Percentiles rank a stretch among this genome's conserved stretches.
phyloP scores from a whole-genome alignment of 2,797 vertebrate species.

The Pterois miles region DNA sequence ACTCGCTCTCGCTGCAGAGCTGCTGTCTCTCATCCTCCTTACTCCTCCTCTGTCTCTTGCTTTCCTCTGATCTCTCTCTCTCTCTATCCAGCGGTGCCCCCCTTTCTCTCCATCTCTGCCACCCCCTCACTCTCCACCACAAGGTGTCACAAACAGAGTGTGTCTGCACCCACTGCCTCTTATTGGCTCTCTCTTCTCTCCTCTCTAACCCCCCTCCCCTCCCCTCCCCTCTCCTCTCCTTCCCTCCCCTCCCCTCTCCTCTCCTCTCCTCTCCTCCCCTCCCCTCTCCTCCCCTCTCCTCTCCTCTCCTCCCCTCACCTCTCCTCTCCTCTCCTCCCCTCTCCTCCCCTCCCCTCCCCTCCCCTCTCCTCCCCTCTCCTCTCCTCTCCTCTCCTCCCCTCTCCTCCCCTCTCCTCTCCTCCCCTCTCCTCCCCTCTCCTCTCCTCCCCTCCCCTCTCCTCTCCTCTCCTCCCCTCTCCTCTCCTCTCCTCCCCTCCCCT shows the following conservation, averaged over 20 bases:
- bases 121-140: constrained; percentile 64
- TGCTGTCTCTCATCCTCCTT: constrained; percentile 59
- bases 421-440: constrained; percentile 27
- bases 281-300: background rate
- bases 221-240: background rate
- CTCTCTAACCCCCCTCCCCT: background rate
- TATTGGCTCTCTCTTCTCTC: constrained; percentile 53
- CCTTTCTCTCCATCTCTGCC: constrained; percentile 43
- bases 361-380: constrained; percentile 10
- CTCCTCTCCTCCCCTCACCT: constrained; percentile 5
- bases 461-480: background rate
- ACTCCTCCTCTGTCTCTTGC: constrained; percentile 52
- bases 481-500: constrained; percentile 10
- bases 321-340: constrained; percentile 22
- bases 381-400: constrained; percentile 8
- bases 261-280: constrained; percentile 25
- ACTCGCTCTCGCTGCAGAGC: constrained; percentile 49
- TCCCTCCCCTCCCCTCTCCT: background rate
- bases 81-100: constrained; percentile 36
- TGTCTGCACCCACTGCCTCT: constrained; percentile 56
- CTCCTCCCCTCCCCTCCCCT: background rate
- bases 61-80: constrained; percentile 50
- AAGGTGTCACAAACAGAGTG: constrained; percentile 72
- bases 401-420: background rate
- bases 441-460: background rate